Evolutionary conservation across 2,113 vertebrate species (phyloP).

Genomic region (crab-eating macaque (Macaca fascicularis)): DNA sequence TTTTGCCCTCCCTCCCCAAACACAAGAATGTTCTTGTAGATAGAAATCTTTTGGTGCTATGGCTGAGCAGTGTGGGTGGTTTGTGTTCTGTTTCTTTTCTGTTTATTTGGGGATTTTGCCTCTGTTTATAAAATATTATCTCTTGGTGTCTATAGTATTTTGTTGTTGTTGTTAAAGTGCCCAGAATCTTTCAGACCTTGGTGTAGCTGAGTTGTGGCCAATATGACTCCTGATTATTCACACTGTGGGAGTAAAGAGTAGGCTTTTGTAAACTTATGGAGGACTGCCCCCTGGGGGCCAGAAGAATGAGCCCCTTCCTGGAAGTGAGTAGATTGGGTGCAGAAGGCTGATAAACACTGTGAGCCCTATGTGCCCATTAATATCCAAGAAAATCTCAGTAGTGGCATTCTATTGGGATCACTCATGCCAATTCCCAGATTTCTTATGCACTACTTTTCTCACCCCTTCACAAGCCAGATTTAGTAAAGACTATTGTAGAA

Average conservation of each 20-base stretch:
- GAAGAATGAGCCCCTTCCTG: background rate
- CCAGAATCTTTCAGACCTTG: slow-evolving; percentile 59
- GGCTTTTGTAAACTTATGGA: background rate
- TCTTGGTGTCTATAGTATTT: slow-evolving; percentile 11
- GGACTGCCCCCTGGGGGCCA: background rate
- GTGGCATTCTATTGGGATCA: background rate
- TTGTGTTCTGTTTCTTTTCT: slow-evolving; percentile 37
- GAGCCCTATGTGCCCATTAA: background rate
- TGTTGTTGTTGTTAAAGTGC: slow-evolving; percentile 23
- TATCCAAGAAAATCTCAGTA: background rate
- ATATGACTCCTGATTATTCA: background rate
- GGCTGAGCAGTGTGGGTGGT: slow-evolving; percentile 11
- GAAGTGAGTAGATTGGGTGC: background rate
- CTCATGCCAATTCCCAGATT: background rate
- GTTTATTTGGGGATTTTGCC: slow-evolving; percentile 39
- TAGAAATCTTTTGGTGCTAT: background rate
- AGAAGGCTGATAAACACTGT: background rate
- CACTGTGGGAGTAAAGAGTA: background rate
- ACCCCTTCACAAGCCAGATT: background rate
- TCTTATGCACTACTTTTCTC: background rate
- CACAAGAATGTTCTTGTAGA: background rate
- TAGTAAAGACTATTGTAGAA: background rate
- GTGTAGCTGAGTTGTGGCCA: slow-evolving; percentile 9
- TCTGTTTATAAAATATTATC: slow-evolving; percentile 55
- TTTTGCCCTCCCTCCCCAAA: background rate